A percentile compares a stretch with the other conserved stretches of the same genome.
Conservation (phyloP, 2,113 vertebrate genomes). For the Clarias batrachus region DNA sequence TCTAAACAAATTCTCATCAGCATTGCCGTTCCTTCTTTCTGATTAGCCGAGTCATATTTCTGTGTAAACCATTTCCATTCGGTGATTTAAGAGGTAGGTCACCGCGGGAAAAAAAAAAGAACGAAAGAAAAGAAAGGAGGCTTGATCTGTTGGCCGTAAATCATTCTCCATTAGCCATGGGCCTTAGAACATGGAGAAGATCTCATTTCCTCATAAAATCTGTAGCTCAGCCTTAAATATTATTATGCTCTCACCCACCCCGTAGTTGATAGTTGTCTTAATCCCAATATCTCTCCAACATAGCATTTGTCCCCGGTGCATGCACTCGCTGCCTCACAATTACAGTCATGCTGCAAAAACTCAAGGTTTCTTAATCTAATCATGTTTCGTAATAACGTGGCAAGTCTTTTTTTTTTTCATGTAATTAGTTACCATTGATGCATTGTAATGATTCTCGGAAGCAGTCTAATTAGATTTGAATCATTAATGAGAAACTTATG, state of each 20-base stretch:
- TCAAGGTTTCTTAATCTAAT: constrained; percentile 49
- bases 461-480: constrained; percentile 58
- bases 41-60: background rate
- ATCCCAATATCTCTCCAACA: constrained; percentile 11
- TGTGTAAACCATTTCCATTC: background rate
- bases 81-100: background rate
- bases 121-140: background rate
- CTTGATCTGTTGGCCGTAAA: background rate
- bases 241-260: constrained; percentile 2
- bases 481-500: constrained; percentile 54
- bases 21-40: background rate
- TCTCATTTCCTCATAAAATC: constrained; percentile 21
- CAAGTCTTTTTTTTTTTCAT: constrained; percentile 48
- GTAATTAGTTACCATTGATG: constrained; percentile 52
- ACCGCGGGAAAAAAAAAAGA: background rate
- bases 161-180: constrained; percentile 8
- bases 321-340: constrained; percentile 35
- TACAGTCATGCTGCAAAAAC: constrained; percentile 45
- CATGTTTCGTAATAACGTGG: constrained; percentile 45
- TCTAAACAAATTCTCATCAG: background rate
- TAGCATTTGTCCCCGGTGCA: background rate
- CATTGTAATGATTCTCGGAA: constrained; percentile 55
- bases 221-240: constrained; percentile 17
- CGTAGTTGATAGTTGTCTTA: constrained; percentile 17
- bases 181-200: background rate